phyloP scores from a whole-genome alignment of 2,888 invertebrate genomes.

The Aphodius granarius region DNA sequence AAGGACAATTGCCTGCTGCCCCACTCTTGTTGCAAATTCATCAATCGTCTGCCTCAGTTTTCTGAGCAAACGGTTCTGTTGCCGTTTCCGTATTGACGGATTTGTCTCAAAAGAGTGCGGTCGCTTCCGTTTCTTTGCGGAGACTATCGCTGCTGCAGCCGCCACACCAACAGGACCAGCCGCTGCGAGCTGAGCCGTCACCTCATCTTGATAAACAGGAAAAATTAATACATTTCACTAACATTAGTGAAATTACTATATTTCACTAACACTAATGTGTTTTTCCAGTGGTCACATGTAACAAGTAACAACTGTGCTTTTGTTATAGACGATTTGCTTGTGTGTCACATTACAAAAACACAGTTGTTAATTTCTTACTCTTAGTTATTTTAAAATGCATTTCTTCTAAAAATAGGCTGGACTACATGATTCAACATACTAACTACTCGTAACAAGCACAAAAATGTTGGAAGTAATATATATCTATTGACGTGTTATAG shows the following conservation, averaged over 20 bases:
- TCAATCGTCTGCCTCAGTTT: conserved; percentile 93
- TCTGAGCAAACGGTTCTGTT: conserved; percentile 88
- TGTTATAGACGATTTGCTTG: too few relatives aligned
- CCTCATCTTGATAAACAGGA: conserved; percentile 66
- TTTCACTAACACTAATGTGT: not conserved
- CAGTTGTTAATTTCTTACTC: too few relatives aligned
- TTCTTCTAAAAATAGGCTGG: too few relatives aligned
- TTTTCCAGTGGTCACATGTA: too few relatives aligned
- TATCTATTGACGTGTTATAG: not conserved
- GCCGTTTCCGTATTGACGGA: conserved; percentile 92
- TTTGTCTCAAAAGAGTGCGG: conserved; percentile 97
- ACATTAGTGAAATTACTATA: not conserved
- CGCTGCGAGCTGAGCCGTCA: conserved; percentile 93
- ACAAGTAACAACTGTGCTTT: too few relatives aligned
- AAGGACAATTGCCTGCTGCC: conserved; percentile 94
- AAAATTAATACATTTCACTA: not conserved
- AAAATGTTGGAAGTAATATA: not conserved
- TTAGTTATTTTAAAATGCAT: not conserved
- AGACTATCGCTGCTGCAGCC: conserved; percentile 94
- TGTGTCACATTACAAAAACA: too few relatives aligned
- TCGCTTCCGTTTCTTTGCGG: conserved; percentile 91
- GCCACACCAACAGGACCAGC: conserved; percentile 96
- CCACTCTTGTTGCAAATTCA: conserved; percentile 95
- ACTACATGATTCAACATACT: too few relatives aligned
- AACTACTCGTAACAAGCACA: too few relatives aligned